Conservation (phyloP, 2,113 vertebrate genomes). For the Hiodon tergisus region DNA sequence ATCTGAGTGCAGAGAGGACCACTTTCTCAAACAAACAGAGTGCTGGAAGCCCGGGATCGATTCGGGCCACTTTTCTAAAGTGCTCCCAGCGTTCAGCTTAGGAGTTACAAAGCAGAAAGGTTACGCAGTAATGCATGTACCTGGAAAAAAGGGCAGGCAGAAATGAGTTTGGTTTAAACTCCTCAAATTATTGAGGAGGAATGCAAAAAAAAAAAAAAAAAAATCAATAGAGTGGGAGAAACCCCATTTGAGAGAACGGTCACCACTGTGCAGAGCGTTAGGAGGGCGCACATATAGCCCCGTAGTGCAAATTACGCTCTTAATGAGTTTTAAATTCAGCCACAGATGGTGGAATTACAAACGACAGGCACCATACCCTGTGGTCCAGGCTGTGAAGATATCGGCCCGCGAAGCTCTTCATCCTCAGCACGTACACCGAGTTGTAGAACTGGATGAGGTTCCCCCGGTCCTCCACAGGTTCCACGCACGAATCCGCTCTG, state of each 20-base stretch:
- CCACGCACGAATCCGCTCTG: conserved; percentile 12
- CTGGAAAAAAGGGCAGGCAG: conserved; percentile 5
- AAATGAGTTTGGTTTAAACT: conserved; percentile 5
- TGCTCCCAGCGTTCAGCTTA: neutral
- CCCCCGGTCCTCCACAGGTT: conserved; percentile 70
- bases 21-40: too few species aligned
- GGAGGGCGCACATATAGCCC: neutral
- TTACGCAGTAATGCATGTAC: neutral
- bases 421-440: conserved; percentile 76
- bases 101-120: neutral
- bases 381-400: conserved; percentile 71
- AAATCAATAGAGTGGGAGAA: neutral
- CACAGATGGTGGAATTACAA: neutral
- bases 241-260: neutral
- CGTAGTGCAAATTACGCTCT: neutral
- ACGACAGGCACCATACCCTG: conserved; percentile 51
- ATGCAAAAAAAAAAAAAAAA: neutral
- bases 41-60: neutral
- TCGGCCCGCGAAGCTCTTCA: conserved; percentile 81
- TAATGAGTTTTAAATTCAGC: neutral
- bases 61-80: neutral
- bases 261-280: neutral
- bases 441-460: conserved; percentile 98
- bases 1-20: conserved; percentile 52
- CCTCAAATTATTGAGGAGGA: neutral